Conservation (phyloP, 2,797 vertebrate genomes). For the Phoxinus dragarum region DNA sequence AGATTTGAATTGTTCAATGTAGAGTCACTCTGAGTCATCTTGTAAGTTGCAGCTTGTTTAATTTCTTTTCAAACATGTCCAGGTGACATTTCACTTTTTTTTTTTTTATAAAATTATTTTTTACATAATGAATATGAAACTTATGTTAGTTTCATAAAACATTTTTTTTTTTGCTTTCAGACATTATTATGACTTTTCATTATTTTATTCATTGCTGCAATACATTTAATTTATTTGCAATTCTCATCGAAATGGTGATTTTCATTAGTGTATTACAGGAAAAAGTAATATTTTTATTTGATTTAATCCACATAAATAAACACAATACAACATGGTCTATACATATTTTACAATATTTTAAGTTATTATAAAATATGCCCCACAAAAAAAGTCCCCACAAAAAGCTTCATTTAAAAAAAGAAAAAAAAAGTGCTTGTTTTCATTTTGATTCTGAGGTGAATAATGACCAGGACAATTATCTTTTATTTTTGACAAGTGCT, state of each 20-base stretch:
- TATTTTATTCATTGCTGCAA: neutral
- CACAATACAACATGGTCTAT: neutral
- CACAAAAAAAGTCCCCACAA: too few species aligned
- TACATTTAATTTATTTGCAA: neutral
- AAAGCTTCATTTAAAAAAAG: too few species aligned
- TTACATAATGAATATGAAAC: neutral
- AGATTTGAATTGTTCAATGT: conserved; percentile 25
- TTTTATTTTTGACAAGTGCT: too few species aligned
- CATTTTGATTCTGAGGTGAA: neutral
- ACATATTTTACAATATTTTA: neutral
- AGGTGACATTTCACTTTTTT: neutral
- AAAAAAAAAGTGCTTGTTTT: too few species aligned
- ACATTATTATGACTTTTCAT: neutral
- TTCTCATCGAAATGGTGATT: neutral
- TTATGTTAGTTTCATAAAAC: neutral
- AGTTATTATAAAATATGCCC: neutral
- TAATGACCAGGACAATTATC: neutral
- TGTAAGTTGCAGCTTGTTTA: neutral
- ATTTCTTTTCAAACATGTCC: neutral
- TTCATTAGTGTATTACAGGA: neutral
- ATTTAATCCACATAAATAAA: neutral
- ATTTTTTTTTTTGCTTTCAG: neutral
- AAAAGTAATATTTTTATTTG: neutral
- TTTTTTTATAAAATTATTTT: neutral
- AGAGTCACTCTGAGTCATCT: conserved; percentile 22